These are phyloP conservation scores for Drosophila hamatofila DNA, from an alignment of 2,888 invertebrate genomes.

Conservation along the genomic window DNA sequence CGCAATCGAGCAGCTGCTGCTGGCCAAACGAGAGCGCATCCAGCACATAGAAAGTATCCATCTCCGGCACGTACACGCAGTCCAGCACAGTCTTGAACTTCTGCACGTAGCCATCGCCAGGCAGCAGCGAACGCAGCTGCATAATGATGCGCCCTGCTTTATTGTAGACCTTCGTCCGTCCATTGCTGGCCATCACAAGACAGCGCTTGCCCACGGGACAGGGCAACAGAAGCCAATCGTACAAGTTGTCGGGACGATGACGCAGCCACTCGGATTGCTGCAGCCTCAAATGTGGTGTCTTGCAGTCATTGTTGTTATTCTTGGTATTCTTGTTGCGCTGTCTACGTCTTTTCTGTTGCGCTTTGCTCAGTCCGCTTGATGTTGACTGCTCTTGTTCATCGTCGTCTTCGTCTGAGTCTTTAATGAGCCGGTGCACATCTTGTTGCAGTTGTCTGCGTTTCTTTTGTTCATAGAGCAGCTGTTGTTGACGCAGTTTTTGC, in stretches of 20 bases:
- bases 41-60: conserved; percentile 89
- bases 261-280: conserved; percentile 98
- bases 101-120: conserved; percentile 71
- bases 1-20: conserved; percentile 82
- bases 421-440: conserved; percentile 63
- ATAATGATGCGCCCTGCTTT: conserved; percentile 88
- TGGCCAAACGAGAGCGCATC: conserved; percentile 87
- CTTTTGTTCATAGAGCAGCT: conserved; percentile 79
- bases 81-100: conserved; percentile 88
- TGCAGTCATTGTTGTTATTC: conserved; percentile 41
- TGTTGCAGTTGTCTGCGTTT: conserved; percentile 73
- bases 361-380: conserved; percentile 6
- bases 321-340: conserved; percentile 13
- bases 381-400: conserved; percentile 12
- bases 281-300: conserved; percentile 85
- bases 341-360: conserved; percentile 24
- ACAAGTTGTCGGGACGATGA: conserved; percentile 92
- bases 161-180: conserved; percentile 88
- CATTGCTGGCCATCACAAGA: conserved; percentile 92
- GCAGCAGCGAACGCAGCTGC: conserved; percentile 85
- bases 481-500: conserved; percentile 77
- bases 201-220: conserved; percentile 94
- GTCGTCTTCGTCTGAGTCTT: conserved; percentile 17
- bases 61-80: conserved; percentile 89
- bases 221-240: conserved; percentile 90